Evolutionary conservation across 2,888 invertebrate species (phyloP).

Genomic region (Erpobdella octoculata): DNA sequence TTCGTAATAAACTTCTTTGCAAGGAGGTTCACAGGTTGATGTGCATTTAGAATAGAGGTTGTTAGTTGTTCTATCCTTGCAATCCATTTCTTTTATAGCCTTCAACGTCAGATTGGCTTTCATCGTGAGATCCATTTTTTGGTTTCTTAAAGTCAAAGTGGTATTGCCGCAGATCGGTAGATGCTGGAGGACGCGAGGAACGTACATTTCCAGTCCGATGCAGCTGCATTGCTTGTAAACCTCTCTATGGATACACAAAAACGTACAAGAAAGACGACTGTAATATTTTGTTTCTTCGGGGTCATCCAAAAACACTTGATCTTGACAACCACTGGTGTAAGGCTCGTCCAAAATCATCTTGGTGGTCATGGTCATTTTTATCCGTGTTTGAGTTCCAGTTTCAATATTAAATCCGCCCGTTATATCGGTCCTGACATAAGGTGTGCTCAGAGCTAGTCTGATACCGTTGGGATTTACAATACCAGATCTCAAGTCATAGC

Average conservation of each 20-base stretch:
- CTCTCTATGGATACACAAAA: slow-evolving; percentile 1
- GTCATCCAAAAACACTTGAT: background rate
- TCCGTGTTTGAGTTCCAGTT: background rate
- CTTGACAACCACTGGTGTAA: background rate
- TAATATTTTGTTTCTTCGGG: background rate
- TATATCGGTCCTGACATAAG: background rate
- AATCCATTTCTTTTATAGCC: background rate
- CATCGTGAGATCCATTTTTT: background rate
- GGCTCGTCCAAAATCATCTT: background rate
- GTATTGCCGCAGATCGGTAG: slow-evolving; percentile 3
- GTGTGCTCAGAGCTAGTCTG: background rate
- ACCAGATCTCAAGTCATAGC: background rate
- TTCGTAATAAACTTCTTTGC: background rate
- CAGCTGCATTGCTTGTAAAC: slow-evolving; percentile 3
- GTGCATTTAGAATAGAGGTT: background rate
- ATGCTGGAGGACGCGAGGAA: background rate
- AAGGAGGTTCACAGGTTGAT: background rate
- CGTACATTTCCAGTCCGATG: background rate
- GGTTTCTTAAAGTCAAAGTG: background rate
- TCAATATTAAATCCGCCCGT: slow-evolving; percentile 1
- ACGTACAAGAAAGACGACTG: background rate
- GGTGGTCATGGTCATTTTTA: background rate
- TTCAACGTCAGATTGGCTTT: background rate
- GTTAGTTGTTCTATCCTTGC: background rate
- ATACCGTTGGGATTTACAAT: background rate